Evolutionary conservation across 2,888 invertebrate species (phyloP).

Genomic region (Eristalis tenax): DNA sequence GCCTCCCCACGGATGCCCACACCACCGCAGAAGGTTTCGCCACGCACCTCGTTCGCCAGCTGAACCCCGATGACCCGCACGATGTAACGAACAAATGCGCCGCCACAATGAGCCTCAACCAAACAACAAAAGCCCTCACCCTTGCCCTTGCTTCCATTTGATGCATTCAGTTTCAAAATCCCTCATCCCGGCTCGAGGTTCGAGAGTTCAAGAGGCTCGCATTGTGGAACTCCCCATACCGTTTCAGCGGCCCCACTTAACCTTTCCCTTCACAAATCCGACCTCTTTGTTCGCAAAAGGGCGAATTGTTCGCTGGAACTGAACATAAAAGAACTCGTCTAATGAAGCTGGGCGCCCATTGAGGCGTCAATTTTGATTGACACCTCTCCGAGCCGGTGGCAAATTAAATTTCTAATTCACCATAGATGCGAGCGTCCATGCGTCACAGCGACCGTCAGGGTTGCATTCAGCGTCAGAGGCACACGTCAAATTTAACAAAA

Average conservation of each 20-base stretch:
- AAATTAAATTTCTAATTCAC: slow-evolving; percentile 64
- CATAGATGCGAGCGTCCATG: slow-evolving; percentile 28
- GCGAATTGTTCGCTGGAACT: background rate
- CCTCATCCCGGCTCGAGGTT: background rate
- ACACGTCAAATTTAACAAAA: background rate
- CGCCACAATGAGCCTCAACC: background rate
- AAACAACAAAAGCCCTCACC: background rate
- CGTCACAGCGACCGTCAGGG: slow-evolving; percentile 39
- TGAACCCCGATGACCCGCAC: background rate
- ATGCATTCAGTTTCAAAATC: background rate
- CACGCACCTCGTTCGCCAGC: background rate
- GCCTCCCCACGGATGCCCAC: background rate
- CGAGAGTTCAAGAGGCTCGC: background rate
- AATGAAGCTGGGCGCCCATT: slow-evolving; percentile 18
- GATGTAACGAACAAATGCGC: background rate
- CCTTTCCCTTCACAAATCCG: background rate
- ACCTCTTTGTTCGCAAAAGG: slow-evolving; percentile 25
- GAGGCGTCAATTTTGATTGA: slow-evolving; percentile 65
- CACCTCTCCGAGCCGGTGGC: slow-evolving; percentile 52
- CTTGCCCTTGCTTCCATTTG: background rate
- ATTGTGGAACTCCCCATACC: background rate
- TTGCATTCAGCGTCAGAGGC: background rate
- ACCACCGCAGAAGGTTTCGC: background rate
- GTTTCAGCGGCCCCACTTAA: background rate
- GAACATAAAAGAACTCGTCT: background rate